Conservation (phyloP, 2,797 vertebrate species). For the Epinephelus awoara region DNA sequence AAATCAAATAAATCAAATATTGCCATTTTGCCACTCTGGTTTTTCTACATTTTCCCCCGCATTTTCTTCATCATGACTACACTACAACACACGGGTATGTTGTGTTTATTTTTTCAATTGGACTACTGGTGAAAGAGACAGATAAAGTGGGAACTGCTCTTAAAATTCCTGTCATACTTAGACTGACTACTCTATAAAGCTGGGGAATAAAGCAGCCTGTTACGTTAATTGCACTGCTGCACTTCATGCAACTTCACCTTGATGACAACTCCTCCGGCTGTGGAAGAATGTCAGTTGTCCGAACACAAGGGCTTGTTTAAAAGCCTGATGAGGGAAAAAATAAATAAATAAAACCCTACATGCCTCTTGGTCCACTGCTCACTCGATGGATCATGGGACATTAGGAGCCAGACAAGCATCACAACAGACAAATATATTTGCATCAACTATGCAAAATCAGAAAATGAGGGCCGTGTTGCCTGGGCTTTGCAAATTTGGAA, state of each 20-base stretch:
- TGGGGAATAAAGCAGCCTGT: slow-evolving; percentile 52
- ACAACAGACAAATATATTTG: slow-evolving; percentile 58
- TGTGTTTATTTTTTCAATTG: slow-evolving; percentile 43
- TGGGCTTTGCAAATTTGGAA: slow-evolving; percentile 42
- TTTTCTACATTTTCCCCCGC: not conserved
- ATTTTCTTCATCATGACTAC: slow-evolving; percentile 10
- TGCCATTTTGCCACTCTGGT: not conserved
- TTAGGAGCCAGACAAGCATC: slow-evolving; percentile 62
- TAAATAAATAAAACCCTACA: not conserved
- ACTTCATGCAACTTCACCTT: slow-evolving; percentile 37
- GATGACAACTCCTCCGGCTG: slow-evolving; percentile 42
- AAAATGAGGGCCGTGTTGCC: slow-evolving; percentile 26
- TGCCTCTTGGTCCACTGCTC: slow-evolving; percentile 56
- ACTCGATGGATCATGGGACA: slow-evolving; percentile 45
- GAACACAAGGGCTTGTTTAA: slow-evolving; percentile 24
- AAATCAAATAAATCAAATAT: slow-evolving; percentile 1
- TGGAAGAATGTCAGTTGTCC: slow-evolving; percentile 30
- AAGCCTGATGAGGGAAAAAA: slow-evolving; percentile 4
- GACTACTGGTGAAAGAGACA: slow-evolving; percentile 30
- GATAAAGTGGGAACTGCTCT: slow-evolving; percentile 18
- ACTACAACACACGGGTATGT: slow-evolving; percentile 9
- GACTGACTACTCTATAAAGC: slow-evolving; percentile 42
- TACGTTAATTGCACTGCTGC: slow-evolving; percentile 64
- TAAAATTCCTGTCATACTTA: slow-evolving; percentile 46
- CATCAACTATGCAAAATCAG: slow-evolving; percentile 62